Conservation (phyloP, 2,113 vertebrate species). For the Oreocharis arfaki region DNA sequence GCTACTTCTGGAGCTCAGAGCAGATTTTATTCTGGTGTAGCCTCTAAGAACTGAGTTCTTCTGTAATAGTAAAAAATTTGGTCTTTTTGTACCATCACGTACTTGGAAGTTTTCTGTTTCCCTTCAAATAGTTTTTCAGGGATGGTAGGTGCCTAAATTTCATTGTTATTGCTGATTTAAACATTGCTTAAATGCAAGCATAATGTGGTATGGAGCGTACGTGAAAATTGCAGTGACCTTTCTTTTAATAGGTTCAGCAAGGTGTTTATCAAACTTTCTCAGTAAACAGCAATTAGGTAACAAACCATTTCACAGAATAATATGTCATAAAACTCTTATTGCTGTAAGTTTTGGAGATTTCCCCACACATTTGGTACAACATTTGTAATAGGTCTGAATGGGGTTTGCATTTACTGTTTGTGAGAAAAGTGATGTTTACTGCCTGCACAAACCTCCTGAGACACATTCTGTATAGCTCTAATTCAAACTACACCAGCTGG, state of each 20-base stretch:
- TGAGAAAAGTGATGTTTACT: constrained; percentile 38
- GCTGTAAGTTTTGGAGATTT: neutral
- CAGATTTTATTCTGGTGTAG: neutral
- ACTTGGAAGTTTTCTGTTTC: neutral
- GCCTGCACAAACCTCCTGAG: constrained; percentile 26
- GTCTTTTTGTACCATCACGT: neutral
- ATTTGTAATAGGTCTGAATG: neutral
- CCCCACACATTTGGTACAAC: neutral
- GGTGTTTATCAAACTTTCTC: constrained; percentile 38
- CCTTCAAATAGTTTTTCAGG: neutral
- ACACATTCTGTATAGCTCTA: constrained; percentile 46
- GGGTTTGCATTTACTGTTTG: constrained; percentile 14
- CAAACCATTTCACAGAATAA: constrained; percentile 34
- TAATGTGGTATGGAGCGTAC: neutral
- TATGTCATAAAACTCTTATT: constrained; percentile 3
- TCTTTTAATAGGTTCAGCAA: constrained; percentile 19
- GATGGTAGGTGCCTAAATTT: neutral
- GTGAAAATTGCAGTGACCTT: constrained; percentile 19
- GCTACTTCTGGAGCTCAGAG: neutral
- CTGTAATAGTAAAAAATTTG: neutral
- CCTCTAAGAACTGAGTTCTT: neutral
- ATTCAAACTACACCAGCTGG: constrained; percentile 66
- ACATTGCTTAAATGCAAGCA: neutral
- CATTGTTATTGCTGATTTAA: constrained; percentile 7
- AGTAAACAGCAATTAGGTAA: constrained; percentile 34